Evolutionary conservation across 2,888 invertebrate species (phyloP).

Genomic region (Pheosia gnoma): DNA sequence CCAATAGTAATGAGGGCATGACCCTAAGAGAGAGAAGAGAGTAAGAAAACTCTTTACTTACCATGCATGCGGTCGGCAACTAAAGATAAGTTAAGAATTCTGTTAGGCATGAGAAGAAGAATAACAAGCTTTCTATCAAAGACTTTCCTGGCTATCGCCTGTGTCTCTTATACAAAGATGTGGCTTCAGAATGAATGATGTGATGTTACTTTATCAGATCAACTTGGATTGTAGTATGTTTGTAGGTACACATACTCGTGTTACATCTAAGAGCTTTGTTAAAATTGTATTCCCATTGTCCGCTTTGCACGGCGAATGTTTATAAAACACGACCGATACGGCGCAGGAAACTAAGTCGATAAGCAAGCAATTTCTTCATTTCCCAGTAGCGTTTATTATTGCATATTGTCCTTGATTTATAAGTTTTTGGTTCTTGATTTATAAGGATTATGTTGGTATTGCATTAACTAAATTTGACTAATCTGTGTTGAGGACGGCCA

Average conservation of each 20-base stretch:
- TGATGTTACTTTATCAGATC: neutral
- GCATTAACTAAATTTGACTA: too few species aligned
- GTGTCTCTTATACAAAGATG: too few species aligned
- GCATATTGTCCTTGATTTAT: slow-evolving; percentile 38
- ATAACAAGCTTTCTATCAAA: too few species aligned
- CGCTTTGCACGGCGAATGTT: slow-evolving; percentile 45
- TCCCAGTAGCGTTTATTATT: slow-evolving; percentile 49
- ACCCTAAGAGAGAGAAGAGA: too few species aligned
- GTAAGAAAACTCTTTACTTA: too few species aligned
- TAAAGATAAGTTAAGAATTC: too few species aligned
- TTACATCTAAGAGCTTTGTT: slow-evolving; percentile 23
- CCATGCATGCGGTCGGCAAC: too few species aligned
- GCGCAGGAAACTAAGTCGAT: slow-evolving; percentile 53
- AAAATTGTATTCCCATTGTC: slow-evolving; percentile 30
- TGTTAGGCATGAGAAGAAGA: too few species aligned
- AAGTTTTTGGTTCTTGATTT: slow-evolving; percentile 38
- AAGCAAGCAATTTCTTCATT: slow-evolving; percentile 53
- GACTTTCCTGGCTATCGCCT: too few species aligned
- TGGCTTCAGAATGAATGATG: neutral
- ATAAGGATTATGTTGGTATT: neutral
- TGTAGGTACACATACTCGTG: neutral
- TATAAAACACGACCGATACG: slow-evolving; percentile 56
- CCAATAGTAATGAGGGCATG: too few species aligned
- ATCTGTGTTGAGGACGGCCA: too few species aligned
- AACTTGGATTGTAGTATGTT: neutral